These are phyloP conservation scores for Zoroaster sp. DNA, from an alignment of 53 echinoderm and acorn worm genomes.

Conservation along the genomic window DNA sequence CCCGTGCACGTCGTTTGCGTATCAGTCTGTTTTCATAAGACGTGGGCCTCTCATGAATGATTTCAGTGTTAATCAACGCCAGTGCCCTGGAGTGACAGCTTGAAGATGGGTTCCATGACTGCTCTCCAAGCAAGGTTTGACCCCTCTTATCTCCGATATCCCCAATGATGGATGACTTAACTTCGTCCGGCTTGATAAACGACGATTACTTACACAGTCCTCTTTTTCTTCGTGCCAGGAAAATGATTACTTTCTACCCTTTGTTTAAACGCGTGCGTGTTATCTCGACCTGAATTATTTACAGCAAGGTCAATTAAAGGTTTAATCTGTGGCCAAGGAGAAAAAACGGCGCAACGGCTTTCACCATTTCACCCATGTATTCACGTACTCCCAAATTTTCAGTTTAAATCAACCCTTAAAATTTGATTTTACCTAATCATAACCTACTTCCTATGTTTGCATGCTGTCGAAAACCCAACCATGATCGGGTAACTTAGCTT, in stretches of 20 bases:
- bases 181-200: slow-evolving; percentile 13
- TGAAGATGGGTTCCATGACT: background rate
- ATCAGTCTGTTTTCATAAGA: background rate
- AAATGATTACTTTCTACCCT: background rate
- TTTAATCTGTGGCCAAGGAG: no score
- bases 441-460: no score
- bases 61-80: slow-evolving; percentile 21
- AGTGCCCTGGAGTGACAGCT: background rate
- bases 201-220: slow-evolving; percentile 18
- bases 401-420: no score
- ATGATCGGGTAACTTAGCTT: no score
- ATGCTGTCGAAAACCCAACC: no score
- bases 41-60: background rate
- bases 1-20: background rate
- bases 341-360: no score
- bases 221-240: background rate
- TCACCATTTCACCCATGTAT: no score
- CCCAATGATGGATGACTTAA: background rate
- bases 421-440: no score
- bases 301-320: no score
- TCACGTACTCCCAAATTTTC: no score
- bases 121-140: slow-evolving; percentile 5
- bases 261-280: background rate
- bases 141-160: background rate
- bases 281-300: no score